Percentiles rank a stretch among this genome's conserved stretches.
phyloP scores from a whole-genome alignment of 30 jellyfish, hydroid and myxozoan genomes.

The Turritopsis rubra region DNA sequence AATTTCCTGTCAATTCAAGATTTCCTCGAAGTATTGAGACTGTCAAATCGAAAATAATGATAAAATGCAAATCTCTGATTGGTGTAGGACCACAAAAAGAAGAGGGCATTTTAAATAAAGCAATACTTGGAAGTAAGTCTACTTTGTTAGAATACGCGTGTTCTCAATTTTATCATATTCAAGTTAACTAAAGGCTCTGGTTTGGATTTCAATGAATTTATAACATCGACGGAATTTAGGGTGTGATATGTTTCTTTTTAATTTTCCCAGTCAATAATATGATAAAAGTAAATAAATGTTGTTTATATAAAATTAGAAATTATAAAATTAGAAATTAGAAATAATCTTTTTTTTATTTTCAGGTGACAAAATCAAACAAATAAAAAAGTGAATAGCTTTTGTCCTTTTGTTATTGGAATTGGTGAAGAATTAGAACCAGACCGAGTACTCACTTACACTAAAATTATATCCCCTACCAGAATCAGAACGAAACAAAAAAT shows the following conservation, averaged over 20 bases:
- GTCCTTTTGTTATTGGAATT: slow-evolving; percentile 66
- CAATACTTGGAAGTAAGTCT: slow-evolving; percentile 1
- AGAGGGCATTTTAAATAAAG: slow-evolving; percentile 12
- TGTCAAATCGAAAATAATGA: background rate
- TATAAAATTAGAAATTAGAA: background rate
- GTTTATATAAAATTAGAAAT: no score
- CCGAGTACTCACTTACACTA: slow-evolving; percentile 40
- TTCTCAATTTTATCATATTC: background rate
- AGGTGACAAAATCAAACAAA: background rate
- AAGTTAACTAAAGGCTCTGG: background rate
- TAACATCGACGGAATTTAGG: no score
- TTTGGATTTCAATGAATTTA: no score
- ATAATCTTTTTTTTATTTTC: background rate
- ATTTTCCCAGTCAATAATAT: no score
- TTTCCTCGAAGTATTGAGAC: slow-evolving; percentile 5
- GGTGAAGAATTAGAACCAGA: slow-evolving; percentile 45
- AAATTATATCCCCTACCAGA: slow-evolving; percentile 31
- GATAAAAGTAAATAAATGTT: no score
- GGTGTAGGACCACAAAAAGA: background rate
- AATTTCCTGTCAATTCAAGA: slow-evolving; percentile 9
- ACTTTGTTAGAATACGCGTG: background rate
- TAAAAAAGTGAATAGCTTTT: background rate
- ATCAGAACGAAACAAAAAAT: slow-evolving; percentile 33
- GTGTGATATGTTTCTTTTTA: no score
- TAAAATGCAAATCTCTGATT: background rate